Evolutionary conservation across 2,113 vertebrate species (phyloP).

Genomic region (Clarias macrocephalus): DNA sequence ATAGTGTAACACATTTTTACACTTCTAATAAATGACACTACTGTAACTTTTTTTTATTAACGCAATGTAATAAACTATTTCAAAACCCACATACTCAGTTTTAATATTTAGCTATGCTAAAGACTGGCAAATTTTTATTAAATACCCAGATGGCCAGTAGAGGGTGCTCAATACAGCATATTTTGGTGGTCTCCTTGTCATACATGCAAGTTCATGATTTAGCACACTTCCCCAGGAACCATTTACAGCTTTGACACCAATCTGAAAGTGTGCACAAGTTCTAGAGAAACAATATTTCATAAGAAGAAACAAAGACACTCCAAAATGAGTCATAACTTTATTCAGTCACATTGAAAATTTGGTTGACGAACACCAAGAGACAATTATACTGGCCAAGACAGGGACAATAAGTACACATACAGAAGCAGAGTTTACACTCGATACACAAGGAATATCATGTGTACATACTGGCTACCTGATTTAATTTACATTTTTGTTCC

Average conservation of each 20-base stretch:
- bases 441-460: constrained; percentile 49
- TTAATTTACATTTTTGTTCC: constrained; percentile 1
- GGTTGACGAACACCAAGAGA: constrained; percentile 14
- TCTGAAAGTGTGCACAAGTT: background rate
- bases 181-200: background rate
- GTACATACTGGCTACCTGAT: constrained; percentile 41
- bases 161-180: background rate
- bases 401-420: constrained; percentile 40
- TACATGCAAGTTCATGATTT: background rate
- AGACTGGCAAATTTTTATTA: background rate
- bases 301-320: background rate
- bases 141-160: background rate
- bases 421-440: constrained; percentile 45
- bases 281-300: background rate
- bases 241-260: background rate
- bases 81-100: background rate
- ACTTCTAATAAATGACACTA: background rate
- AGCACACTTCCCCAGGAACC: constrained; percentile 23
- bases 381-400: constrained; percentile 4
- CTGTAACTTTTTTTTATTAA: background rate
- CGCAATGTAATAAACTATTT: constrained; percentile 26
- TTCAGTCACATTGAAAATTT: constrained; percentile 42
- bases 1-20: background rate
- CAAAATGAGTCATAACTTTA: constrained; percentile 26
- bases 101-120: background rate